A percentile compares a stretch with the other conserved stretches of the same genome.
phyloP scores from a whole-genome alignment of 2,888 invertebrate genomes.

The Lasioglossum morio region DNA sequence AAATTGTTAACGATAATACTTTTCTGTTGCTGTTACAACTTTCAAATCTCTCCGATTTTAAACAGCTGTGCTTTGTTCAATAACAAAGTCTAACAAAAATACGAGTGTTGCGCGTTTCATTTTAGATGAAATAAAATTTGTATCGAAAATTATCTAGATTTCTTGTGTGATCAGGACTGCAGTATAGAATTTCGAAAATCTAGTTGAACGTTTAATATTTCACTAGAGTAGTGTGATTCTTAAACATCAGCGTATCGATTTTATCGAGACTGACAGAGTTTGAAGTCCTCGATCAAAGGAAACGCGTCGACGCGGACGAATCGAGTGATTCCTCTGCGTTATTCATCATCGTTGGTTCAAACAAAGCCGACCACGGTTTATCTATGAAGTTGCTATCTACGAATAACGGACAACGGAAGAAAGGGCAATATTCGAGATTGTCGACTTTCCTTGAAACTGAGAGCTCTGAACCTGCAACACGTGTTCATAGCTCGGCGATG shows the following conservation, averaged over 20 bases:
- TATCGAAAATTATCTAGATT: not conserved
- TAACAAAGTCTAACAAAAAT: no score
- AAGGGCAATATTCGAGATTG: not conserved
- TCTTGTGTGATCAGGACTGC: not conserved
- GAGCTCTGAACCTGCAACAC: slow-evolving; percentile 2
- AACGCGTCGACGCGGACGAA: not conserved
- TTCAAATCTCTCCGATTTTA: not conserved
- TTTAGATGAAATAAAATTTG: no score
- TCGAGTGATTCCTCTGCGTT: not conserved
- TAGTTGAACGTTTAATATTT: not conserved
- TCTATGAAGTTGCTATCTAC: slow-evolving; percentile 4
- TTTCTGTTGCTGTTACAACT: not conserved
- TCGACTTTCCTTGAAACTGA: slow-evolving; percentile 15
- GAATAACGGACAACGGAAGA: not conserved
- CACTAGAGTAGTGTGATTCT: not conserved
- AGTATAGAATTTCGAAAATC: not conserved
- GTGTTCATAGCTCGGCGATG: slow-evolving; percentile 14
- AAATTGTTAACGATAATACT: not conserved
- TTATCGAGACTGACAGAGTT: not conserved
- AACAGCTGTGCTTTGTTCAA: not conserved
- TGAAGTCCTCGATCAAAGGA: not conserved
- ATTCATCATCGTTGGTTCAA: slow-evolving; percentile 4
- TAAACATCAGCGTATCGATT: not conserved
- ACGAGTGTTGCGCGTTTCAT: no score
- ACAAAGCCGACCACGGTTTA: slow-evolving; percentile 5